Conservation (phyloP, 2,888 invertebrate genomes). For the Temnothorax rugatulus region DNA sequence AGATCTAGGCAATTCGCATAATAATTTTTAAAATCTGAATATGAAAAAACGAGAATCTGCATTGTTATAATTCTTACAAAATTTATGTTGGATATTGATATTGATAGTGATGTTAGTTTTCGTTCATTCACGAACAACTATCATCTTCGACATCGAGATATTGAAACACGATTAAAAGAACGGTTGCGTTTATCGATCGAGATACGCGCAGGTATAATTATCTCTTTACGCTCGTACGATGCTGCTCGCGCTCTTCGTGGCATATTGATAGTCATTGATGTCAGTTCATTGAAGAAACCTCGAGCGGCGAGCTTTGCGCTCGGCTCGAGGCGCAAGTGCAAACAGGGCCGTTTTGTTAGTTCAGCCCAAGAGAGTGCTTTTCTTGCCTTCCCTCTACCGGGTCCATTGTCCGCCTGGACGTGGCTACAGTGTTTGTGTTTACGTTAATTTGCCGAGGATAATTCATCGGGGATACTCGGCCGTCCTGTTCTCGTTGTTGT, state of each 20-base stretch:
- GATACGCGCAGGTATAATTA: conserved; percentile 28
- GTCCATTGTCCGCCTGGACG: conserved; percentile 54
- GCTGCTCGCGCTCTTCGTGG: conserved; percentile 32
- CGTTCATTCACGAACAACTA: background rate
- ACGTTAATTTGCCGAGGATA: conserved; percentile 63
- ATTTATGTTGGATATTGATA: background rate
- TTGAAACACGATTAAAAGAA: background rate
- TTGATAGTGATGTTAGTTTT: background rate
- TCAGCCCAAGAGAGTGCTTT: conserved; percentile 55
- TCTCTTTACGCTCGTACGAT: conserved; percentile 44
- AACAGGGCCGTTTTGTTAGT: conserved; percentile 61
- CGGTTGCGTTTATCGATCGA: conserved; percentile 21
- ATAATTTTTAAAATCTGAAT: background rate
- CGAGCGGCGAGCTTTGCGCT: conserved; percentile 55
- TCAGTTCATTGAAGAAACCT: conserved; percentile 59
- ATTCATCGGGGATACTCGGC: conserved; percentile 60
- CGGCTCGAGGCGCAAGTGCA: conserved; percentile 56
- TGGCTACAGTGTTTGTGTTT: conserved; percentile 53
- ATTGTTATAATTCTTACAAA: background rate
- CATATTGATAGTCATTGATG: conserved; percentile 60
- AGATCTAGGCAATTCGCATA: no score
- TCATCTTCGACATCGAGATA: background rate
- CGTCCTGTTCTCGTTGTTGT: conserved; percentile 43
- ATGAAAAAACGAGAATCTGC: background rate
- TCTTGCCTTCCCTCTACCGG: conserved; percentile 56